Evolutionary conservation across 2,113 vertebrate species (phyloP).

Genomic region (Casuarius casuarius): DNA sequence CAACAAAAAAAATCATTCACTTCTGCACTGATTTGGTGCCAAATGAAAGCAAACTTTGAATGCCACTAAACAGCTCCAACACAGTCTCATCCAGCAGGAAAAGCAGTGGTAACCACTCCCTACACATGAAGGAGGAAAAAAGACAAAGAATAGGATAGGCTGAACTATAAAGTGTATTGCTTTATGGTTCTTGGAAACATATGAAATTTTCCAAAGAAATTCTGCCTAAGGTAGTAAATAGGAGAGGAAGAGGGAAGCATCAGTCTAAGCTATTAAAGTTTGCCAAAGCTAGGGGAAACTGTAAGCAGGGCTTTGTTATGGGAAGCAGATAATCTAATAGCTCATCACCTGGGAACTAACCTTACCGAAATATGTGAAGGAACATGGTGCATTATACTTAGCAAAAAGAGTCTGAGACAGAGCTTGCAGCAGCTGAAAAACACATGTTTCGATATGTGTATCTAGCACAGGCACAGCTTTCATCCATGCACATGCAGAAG

Average conservation of each 20-base stretch:
- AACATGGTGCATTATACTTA: background rate
- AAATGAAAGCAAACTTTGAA: background rate
- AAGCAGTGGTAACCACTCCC: background rate
- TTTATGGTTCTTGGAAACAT: background rate
- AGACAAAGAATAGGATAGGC: background rate
- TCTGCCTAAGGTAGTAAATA: background rate
- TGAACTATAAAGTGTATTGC: background rate
- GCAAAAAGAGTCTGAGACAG: background rate
- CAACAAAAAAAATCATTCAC: background rate
- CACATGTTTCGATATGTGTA: background rate
- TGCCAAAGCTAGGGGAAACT: background rate
- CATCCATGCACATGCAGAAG: accelerated
- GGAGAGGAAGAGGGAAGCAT: background rate
- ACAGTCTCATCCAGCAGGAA: background rate
- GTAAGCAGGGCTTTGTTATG: background rate
- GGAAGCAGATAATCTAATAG: background rate
- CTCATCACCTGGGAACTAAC: background rate
- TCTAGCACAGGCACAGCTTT: background rate
- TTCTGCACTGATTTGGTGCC: background rate
- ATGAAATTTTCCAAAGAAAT: background rate
- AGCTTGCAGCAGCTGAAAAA: background rate
- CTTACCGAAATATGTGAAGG: background rate
- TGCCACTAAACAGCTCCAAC: background rate
- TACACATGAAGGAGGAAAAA: background rate
- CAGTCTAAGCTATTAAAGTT: background rate